Base-by-base conservation (phyloP, 2,113 vertebrate species). In the Trochalopteron elliotii region DNA sequence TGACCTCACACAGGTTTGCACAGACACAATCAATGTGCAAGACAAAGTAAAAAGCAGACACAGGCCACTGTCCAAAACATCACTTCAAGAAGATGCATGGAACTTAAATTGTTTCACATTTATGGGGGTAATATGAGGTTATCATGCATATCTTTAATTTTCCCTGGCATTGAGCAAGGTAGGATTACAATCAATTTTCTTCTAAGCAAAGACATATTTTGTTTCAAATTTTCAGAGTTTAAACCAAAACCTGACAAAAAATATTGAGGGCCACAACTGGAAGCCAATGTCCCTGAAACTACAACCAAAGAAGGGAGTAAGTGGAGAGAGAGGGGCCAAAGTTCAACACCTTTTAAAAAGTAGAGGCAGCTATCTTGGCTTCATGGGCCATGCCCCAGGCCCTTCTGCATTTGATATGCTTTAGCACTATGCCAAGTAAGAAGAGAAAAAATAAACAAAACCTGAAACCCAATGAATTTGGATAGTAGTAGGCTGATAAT, bases 391-490 rank as follows among this genome's bases (percentile, higher is more conserved):
- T 37, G 37, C 8, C 82, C 11, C 12, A 61, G 42, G 11, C 12
- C 16, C 11, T 83, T 72, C 49, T 77, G 27, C 20, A 65, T 86
- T 56, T 72, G 16, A 72, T 8, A 35, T 28, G 1, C 12, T 75
- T 87, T 31, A 87, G 18, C 11, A 33, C 11, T 15, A 8, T 1
- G 4, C 28, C 37, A 59, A 60, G 17, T 4, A 69, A 64, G 53
- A 70, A 55, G 3, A 10, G 11, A 23, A 19, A 12, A 22, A 11
- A 2, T 3, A 35, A 80, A 31, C 1, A 57, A 76, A 57, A 56
- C 0, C 1, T 0, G 1, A 61, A 61, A 17, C 5, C 3, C 0
- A 49, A 5, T 31, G 7, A 16, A 57, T 85, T 23, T 31, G 33
- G 12, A 12, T 25, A 60, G 28, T 22, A 78, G 49, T 5, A 68